Evolutionary conservation across 2,888 invertebrate genomes (phyloP).

Genomic region (Arge pagana): DNA sequence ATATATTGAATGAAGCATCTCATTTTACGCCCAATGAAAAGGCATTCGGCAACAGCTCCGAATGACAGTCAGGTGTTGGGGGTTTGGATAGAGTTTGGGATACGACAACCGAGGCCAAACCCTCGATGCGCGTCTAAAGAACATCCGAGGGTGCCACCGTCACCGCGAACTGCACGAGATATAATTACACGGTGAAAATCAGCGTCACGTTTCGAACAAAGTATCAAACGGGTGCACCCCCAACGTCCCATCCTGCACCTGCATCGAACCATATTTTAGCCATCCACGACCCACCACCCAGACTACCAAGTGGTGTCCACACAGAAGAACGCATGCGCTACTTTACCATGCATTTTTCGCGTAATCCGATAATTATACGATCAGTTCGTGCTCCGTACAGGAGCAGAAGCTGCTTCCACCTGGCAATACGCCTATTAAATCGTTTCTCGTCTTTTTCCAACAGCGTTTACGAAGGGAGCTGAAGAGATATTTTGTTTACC

Average conservation of each 20-base stretch:
- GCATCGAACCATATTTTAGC: conserved; percentile 17
- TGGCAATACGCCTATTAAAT: no score
- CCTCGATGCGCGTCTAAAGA: conserved; percentile 38
- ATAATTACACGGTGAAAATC: conserved; percentile 49
- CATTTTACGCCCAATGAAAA: no score
- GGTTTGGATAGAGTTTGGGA: neutral
- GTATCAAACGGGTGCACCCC: conserved; percentile 20
- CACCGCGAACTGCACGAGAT: conserved; percentile 21
- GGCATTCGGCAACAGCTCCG: no score
- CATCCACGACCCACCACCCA: no score
- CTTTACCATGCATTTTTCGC: conserved; percentile 5
- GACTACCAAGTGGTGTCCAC: no score
- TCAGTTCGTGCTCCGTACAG: no score
- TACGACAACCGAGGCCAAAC: conserved; percentile 21
- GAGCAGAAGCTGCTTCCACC: no score
- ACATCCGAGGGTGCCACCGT: conserved; percentile 22
- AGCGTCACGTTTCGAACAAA: conserved; percentile 46
- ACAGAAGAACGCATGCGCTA: neutral
- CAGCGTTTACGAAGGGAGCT: no score
- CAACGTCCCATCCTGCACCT: conserved; percentile 11
- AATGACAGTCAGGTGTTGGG: conserved; percentile 22
- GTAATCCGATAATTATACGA: conserved; percentile 19
- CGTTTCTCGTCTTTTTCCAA: no score
- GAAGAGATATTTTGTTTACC: no score
- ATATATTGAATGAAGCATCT: no score